Base-by-base conservation (phyloP, 2,797 vertebrate species). In the Rhinichthys osculus region DNA sequence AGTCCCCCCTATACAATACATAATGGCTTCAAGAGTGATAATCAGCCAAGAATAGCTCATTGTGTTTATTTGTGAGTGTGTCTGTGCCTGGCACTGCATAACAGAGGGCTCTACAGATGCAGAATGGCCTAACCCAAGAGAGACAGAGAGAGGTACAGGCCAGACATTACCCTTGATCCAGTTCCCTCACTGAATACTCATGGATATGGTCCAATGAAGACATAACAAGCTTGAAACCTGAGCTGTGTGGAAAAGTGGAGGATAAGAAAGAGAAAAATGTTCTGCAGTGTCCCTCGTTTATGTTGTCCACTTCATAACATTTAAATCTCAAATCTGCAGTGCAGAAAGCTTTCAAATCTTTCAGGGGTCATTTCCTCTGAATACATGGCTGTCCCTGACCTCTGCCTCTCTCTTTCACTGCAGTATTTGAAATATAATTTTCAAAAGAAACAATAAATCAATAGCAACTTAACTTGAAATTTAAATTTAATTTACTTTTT, bases 71-170 rank as follows among this genome's bases (percentile, higher is more conserved):
- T 86, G 70, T 38, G 80, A 95, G 94, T 94, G 84, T 91, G 71
- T 57, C 64, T 86, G 93, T 80, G 93, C 91, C 92, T 95, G 94
- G 93, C 92, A 93, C 93, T 80, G 91, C 86, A 90, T 80, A 86
- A 44, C 77, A 78, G 88, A 86, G 78, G 78, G 73, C 35, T 66
- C 21, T 76, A 76, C 81, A 82, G 17, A 84, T 69, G 38, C 82
- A 50, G 67, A 71, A 80, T 38, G 44, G 59, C 50, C 62, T n/a
- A 76, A 81, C 11, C 23, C 44, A 40, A 27, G 23, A 81, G 42
- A 83, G 50, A 70, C 19, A 16, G 64, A 57, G 38, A 77, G 38
- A 81, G 62, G 66, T 44, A 57, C 50, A 35, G 40, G 66, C 35
- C 35, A 78, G 40, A 85, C 50, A 57, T 70, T n/a, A 57, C 57